Evolutionary conservation across 2,888 invertebrate genomes (phyloP), one percentile per base, ranked within the genome.

Genomic region (Oscheius sp.): DNA sequence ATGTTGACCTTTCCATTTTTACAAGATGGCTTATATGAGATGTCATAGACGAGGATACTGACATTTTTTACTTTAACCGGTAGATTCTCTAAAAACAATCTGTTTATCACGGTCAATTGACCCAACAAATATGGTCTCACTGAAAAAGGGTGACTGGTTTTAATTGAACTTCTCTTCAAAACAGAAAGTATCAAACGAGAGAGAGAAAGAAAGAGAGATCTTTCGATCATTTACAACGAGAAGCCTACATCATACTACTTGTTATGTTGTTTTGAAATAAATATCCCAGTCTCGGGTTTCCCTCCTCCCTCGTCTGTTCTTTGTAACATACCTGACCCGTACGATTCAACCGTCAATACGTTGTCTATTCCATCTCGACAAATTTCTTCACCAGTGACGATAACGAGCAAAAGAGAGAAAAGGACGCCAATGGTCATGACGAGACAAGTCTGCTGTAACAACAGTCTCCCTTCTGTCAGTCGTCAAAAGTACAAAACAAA

Each of bases 351-450:
- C 1, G 64, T 71, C 36, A 77, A 65, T 17, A 77, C 73, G 61
- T 77, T 77, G 62, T 77, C 70, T 12, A 74, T 67, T 30, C 74
- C 74, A 64, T 77, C 77, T 0, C 70, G 61, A 45, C 77, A 77
- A 14, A 2, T n/a, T 24, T 59, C 59, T 4, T 59, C 44, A 17
- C 20, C 36, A 20, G 41, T 26, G 28, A 28, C 28, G 14, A 41
- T 17, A 12, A 36, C 20, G 44, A 41, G 14, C n/a, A 59, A 24
- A 28, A 41, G 28, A 24, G 30, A 28, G 5, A 44, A 14, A 20
- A 59, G 41, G 20, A 44, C 24, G 59, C 17, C 20, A 17, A 28
- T 59, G 59, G 44, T 44, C 59, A 59, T 59, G 59, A 9, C 44
- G 45, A 28, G 14, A 20, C 22, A 47, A 24, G 20, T 47, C 22